Evolutionary conservation across 2,888 invertebrate species (phyloP), one percentile per base, ranked within the genome.

Genomic region (Mechanitis messenoides): DNA sequence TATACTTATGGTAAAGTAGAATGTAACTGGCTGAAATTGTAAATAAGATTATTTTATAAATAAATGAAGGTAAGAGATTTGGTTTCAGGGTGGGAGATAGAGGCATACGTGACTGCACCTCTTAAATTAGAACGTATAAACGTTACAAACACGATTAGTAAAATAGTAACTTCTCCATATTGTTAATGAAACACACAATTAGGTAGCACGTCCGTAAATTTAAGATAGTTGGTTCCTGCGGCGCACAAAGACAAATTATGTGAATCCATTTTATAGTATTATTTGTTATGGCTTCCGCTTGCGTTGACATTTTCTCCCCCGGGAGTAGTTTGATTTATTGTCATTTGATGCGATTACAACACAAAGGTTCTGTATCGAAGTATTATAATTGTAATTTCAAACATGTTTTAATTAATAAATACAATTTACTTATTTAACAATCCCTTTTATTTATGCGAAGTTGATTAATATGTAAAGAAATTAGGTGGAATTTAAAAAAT

Each of bases 401-500:
- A 50, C 31, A 50, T 28, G 31, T 4, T 47, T 47, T 20, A 47
- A 20, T 47, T 47, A 7, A 20, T 20, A 1, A 20, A 20, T 20
- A 20, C 20, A 20, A 20, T 20, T 20, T 20, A 20, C 20, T 20
- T 20, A 20, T 20, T 20, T 20, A 20, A 20, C 20, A 20, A 20
- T 20, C 20, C 20, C 28, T 20, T n/a, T 47, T 50, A 31, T 3
- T 31, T 50, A 31, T 31, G 31, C 50, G 56, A 62, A 69, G 68
- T 71, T 72, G 69, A 72, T 72, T 20, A 20, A 20, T 73, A 73
- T 70, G 71, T 61, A 71, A 67, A 67, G 68, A 67, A 67, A 68
- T 76, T 75, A 70, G 71, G 69, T 72, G 74, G 74, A 74, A 74
- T 78, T 77, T 74, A 73, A 74, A 20, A 20, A 20, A 20, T 20